Conservation (phyloP, 2,113 vertebrate genomes). For the Origma solitaria region DNA sequence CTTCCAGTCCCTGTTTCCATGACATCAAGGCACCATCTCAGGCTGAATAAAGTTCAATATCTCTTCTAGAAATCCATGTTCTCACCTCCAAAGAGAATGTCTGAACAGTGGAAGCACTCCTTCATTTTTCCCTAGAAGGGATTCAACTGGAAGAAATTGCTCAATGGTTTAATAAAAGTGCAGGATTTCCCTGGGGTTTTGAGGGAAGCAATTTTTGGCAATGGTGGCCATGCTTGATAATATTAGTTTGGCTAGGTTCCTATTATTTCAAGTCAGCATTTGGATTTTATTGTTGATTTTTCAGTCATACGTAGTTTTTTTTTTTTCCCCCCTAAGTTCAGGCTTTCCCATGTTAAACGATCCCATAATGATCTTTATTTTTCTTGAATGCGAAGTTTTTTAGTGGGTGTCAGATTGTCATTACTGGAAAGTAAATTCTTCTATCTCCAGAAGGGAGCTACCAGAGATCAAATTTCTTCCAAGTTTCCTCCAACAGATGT, state of each 20-base stretch:
- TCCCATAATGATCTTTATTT: background rate
- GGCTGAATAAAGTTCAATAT: background rate
- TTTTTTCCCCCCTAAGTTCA: background rate
- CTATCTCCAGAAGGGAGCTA: background rate
- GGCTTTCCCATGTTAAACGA: background rate
- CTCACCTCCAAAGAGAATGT: background rate
- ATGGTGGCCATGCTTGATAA: background rate
- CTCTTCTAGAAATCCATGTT: background rate
- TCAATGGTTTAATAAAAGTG: background rate
- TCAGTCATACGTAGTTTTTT: background rate
- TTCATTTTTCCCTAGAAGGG: background rate
- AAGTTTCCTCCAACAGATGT: background rate
- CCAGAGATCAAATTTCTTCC: background rate
- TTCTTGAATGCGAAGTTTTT: background rate
- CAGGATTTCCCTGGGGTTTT: background rate
- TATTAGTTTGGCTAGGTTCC: background rate
- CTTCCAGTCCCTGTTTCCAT: background rate
- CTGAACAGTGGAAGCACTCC: background rate
- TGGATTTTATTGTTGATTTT: conserved; percentile 12
- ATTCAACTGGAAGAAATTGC: background rate
- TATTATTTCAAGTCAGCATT: background rate
- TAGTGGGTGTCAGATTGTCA: background rate
- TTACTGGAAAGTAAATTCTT: background rate
- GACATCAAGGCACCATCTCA: background rate
- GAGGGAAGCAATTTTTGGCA: conserved; percentile 1